Conservation (phyloP, 2,888 invertebrate species). For the Melanotus villosus region DNA sequence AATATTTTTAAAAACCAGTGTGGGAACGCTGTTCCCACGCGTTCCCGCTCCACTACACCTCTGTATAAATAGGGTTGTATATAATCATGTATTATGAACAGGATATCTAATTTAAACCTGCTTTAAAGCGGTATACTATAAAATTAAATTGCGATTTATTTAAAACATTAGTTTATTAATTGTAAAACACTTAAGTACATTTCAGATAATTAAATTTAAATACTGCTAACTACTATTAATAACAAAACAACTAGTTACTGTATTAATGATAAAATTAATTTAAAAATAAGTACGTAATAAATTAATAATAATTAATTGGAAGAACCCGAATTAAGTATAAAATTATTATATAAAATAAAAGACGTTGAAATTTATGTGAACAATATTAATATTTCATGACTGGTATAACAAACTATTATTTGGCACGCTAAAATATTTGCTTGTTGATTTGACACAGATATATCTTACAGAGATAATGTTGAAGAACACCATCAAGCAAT, state of each 20-base stretch:
- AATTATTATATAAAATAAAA: background rate
- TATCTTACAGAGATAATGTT: conserved; percentile 48
- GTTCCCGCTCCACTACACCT: too few species aligned
- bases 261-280: conserved; percentile 3
- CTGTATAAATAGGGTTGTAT: too few species aligned
- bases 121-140: too few species aligned
- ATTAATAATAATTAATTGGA: conserved; percentile 18
- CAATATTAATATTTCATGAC: conserved; percentile 9
- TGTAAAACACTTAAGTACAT: conserved; percentile 42
- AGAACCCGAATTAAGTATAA: conserved; percentile 20
- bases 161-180: conserved; percentile 35
- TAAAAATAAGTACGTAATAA: conserved; percentile 9
- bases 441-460: conserved; percentile 51
- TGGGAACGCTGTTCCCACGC: too few species aligned
- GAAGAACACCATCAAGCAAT: conserved; percentile 19
- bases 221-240: conserved; percentile 28
- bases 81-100: too few species aligned
- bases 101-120: too few species aligned
- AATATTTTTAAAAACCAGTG: too few species aligned
- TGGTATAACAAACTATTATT: conserved; percentile 35
- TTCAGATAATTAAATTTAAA: conserved; percentile 25
- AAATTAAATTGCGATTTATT: conserved; percentile 8
- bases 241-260: conserved; percentile 11
- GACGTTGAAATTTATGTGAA: background rate
- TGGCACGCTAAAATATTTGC: conserved; percentile 38